These are phyloP conservation scores for Calliphora vicina DNA, from an alignment of 1,140 invertebrate species.

Conservation along the genomic window DNA sequence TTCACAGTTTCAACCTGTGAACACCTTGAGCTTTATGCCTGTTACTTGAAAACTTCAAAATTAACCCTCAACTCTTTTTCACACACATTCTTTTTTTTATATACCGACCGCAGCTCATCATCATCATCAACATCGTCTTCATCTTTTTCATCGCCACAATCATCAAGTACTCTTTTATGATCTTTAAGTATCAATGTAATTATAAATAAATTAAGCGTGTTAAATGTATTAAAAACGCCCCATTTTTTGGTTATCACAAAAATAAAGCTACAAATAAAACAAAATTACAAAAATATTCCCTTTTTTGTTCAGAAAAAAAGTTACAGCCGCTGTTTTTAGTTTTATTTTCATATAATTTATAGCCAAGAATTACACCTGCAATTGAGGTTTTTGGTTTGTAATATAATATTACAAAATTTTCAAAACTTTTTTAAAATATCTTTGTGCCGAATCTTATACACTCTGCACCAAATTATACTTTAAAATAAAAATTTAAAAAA, in stretches of 20 bases:
- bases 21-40: neutral
- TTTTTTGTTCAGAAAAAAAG: neutral
- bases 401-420: neutral
- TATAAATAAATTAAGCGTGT: conserved; percentile 34
- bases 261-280: too few relatives aligned
- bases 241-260: neutral
- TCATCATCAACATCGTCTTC: neutral
- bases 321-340: neutral
- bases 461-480: too few relatives aligned
- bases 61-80: neutral
- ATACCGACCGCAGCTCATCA: neutral
- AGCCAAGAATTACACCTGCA: conserved; percentile 7
- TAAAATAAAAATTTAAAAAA: too few relatives aligned
- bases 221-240: conserved; percentile 32
- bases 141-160: neutral
- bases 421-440: too few relatives aligned
- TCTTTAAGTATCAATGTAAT: conserved; percentile 30
- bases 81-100: too few relatives aligned
- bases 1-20: conserved; percentile 24
- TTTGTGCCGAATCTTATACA: too few relatives aligned
- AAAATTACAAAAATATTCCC: neutral
- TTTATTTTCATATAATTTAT: neutral
- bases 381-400: neutral
- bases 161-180: neutral
- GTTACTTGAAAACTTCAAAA: neutral